Percentiles rank a stretch among this genome's conserved stretches.
Conservation (phyloP, 23 tunicate species). For the Ascidia mentula region DNA sequence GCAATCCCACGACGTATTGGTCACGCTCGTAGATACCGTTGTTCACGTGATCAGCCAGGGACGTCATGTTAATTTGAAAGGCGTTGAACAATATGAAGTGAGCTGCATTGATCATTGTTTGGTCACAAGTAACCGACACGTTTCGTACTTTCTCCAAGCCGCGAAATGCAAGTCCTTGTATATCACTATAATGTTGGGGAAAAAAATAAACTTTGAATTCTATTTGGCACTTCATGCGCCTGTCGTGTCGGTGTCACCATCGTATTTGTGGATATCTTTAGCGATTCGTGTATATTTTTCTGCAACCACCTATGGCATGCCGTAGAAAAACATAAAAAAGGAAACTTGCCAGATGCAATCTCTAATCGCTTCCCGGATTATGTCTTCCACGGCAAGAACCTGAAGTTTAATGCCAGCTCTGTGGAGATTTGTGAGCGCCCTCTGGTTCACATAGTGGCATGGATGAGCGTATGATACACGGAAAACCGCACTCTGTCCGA, state of each 20-base stretch:
- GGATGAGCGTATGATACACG: slow-evolving; percentile 58
- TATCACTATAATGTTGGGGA: slow-evolving; percentile 20
- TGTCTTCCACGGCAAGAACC: slow-evolving; percentile 46
- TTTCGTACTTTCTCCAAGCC: slow-evolving; percentile 29
- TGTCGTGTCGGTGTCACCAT: too few relatives aligned
- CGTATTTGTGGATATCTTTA: too few relatives aligned
- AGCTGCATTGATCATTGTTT: slow-evolving; percentile 37
- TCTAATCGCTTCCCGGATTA: slow-evolving; percentile 36
- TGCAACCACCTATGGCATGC: background rate
- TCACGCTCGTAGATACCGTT: slow-evolving; percentile 17
- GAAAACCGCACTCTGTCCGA: slow-evolving; percentile 18
- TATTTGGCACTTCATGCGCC: too few relatives aligned
- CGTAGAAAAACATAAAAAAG: background rate
- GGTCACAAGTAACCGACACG: slow-evolving; percentile 23
- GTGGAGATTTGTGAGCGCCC: slow-evolving; percentile 55
- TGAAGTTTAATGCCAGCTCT: slow-evolving; percentile 56
- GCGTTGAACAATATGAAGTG: slow-evolving; percentile 42
- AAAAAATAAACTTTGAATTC: too few relatives aligned
- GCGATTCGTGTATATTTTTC: background rate
- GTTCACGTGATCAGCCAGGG: slow-evolving; percentile 31
- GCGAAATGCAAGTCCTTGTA: slow-evolving; percentile 18
- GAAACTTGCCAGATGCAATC: slow-evolving; percentile 40
- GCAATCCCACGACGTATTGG: slow-evolving; percentile 24
- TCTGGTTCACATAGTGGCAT: slow-evolving; percentile 57
- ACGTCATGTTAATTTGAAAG: slow-evolving; percentile 30